These are phyloP conservation scores for Pan troglodytes DNA, from an alignment of 2,113 vertebrate genomes.

Conservation along the genomic window NHGRI_mPanTro3-v2.1_pri NC_072408.2:103978501-103979000, in stretches of 20 bases:
- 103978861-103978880: conserved; percentile 39
- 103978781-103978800: conserved; percentile 45
- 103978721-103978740: background rate
- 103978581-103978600: background rate
- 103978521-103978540: conserved; percentile 22
- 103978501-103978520: background rate
- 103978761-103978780: conserved; percentile 19
- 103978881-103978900: conserved; percentile 56
- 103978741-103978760: conserved; percentile 52
- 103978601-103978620: conserved; percentile 58
- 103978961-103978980: background rate
- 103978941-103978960: background rate
- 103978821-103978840: conserved; percentile 71
- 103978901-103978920: conserved; percentile 6
- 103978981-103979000: background rate
- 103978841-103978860: conserved; percentile 69
- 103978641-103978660: conserved; percentile 71
- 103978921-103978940: background rate
- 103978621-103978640: conserved; percentile 34
- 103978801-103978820: conserved; percentile 65
- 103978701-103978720: conserved; percentile 60
- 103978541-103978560: conserved; percentile 24
- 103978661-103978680: conserved; percentile 70
- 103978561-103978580: background rate
- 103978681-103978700: background rate